Evolutionary conservation across 2,888 invertebrate species (phyloP).

Genomic region (Volucella inflata): DNA sequence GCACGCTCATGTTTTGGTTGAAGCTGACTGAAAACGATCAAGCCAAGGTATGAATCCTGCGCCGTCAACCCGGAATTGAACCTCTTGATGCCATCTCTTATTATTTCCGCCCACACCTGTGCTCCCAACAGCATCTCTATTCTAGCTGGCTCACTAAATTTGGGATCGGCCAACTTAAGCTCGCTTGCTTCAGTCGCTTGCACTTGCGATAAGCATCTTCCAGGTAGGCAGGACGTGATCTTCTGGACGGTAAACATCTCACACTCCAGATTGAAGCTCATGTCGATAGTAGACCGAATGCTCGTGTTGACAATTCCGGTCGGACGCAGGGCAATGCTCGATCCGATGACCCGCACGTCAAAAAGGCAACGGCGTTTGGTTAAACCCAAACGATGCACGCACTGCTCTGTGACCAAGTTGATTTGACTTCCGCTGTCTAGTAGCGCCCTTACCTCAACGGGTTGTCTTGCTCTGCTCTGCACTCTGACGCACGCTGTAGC

Average conservation of each 20-base stretch:
- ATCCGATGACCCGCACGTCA: neutral
- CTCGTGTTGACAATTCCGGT: slow-evolving; percentile 2
- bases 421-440: no score
- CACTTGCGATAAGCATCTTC: neutral
- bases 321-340: slow-evolving; percentile 2
- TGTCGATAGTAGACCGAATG: neutral
- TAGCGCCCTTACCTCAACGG: neutral
- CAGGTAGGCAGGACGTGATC: slow-evolving; percentile 3
- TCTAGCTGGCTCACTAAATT: neutral
- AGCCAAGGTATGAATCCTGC: slow-evolving; percentile 10
- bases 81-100: slow-evolving; percentile 12
- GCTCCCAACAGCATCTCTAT: slow-evolving; percentile 17
- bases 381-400: neutral
- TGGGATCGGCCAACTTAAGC: slow-evolving; percentile 2
- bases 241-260: slow-evolving; percentile 1
- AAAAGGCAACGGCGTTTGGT: neutral
- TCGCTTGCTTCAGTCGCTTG: neutral
- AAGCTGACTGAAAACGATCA: slow-evolving; percentile 13
- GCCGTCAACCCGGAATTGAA: slow-evolving; percentile 22
- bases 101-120: no score
- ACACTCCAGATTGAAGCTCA: neutral
- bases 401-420: slow-evolving; percentile 4
- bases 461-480: neutral
- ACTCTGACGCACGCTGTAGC: slow-evolving; percentile 5
- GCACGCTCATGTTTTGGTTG: slow-evolving; percentile 3